A percentile compares a stretch with the other conserved stretches of the same genome.
Conservation (phyloP, 2,888 invertebrate species). For the Drosophila rubida region DNA sequence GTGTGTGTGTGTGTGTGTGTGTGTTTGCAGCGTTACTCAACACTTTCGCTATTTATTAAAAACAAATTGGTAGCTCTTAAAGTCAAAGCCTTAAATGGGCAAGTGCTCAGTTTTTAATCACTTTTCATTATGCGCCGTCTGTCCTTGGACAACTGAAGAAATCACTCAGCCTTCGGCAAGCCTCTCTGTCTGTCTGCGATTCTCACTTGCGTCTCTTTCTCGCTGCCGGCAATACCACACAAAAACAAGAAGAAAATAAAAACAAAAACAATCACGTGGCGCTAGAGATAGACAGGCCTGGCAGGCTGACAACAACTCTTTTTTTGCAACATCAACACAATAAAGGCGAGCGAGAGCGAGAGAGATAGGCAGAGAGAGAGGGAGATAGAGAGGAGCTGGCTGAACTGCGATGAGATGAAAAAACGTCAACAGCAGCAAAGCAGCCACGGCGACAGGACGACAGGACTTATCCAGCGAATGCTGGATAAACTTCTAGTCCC, state of each 20-base stretch:
- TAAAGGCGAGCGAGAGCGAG: constrained; percentile 44
- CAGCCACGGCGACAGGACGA: constrained; percentile 46
- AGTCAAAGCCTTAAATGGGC: constrained; percentile 32
- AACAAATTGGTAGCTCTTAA: constrained; percentile 68
- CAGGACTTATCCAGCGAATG: constrained; percentile 53
- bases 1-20: constrained; percentile 6
- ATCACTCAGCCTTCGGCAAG: constrained; percentile 58
- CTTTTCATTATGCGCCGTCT: constrained; percentile 65
- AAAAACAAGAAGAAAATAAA: no score
- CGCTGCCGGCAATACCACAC: constrained; percentile 27
- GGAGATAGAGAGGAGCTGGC: neutral
- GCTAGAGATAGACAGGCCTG: constrained; percentile 72
- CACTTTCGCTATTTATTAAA: constrained; percentile 76
- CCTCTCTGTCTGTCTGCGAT: constrained; percentile 1
- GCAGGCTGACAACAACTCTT: constrained; percentile 77
- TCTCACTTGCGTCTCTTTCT: neutral
- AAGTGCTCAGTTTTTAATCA: constrained; percentile 68
- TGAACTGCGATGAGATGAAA: constrained; percentile 40
- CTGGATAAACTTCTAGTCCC: constrained; percentile 70
- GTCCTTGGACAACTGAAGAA: constrained; percentile 57
- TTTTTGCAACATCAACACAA: constrained; percentile 77
- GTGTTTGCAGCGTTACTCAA: constrained; percentile 53
- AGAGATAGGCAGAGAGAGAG: neutral
- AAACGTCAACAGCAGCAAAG: constrained; percentile 66
- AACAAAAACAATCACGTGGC: constrained; percentile 79